Evolutionary conservation across 2,113 vertebrate species (phyloP), one percentile per base, ranked within the genome.

Genomic region (Callipepla squamata): DNA sequence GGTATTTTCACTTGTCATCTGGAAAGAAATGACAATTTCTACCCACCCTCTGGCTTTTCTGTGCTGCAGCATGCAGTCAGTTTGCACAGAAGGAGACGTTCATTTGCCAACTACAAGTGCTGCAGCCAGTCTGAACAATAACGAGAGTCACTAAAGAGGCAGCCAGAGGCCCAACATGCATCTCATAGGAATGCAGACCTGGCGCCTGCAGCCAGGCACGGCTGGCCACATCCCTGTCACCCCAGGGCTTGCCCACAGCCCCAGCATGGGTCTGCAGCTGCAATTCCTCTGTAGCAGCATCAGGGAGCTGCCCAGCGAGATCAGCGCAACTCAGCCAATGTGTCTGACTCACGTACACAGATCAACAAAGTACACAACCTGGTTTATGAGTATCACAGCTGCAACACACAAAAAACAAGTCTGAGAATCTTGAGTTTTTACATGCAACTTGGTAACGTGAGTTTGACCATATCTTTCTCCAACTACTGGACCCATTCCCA

Each of bases 161-260:
- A 80, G 74, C 34, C 44, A 61, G 79, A 82, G 40, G 45, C 55
- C 47, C 69, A 66, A 42, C 0, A 0, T 5, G 25, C 59, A 25
- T 19, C 55, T 74, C 68, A 26, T 34, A 44, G 51, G 28, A 8
- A 1, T 1, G 11, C 77, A 61, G 68, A 68, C 21, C n/a, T 0
- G 2, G 19, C 23, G 42, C 12, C n/a, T 0, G 0, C 7, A 25
- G 45, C 18, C 55, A 57, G 10, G 38, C 0, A 0, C 44, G 42
- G 14, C 74, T 80, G 63, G 88, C 65, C 57, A 7, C 66, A 7
- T 0, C 44, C 13, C 50, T 47, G 26, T 1, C 32, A 34, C 25
- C 17, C 34, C 7, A 42, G 44, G 11, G 26, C 40, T 36, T 32
- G 30, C 19, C 21, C 25, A 25, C 11, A 5, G 0, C 21, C 58